These are phyloP conservation scores for Aporophyla lueneburgensis DNA, from an alignment of 2,888 invertebrate genomes.

Conservation along the genomic window DNA sequence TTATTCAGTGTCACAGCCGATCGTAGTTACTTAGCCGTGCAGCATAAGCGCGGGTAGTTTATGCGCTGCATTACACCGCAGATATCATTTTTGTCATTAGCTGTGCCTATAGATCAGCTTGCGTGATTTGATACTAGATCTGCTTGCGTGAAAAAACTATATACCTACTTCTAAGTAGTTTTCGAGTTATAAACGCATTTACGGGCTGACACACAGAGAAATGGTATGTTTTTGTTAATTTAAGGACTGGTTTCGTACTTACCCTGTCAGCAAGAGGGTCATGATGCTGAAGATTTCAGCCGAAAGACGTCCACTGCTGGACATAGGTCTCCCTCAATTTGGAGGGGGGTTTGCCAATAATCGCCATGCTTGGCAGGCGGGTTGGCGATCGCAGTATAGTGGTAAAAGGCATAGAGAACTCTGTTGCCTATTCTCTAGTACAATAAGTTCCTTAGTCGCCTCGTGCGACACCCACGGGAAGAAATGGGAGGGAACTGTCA, in stretches of 20 bases:
- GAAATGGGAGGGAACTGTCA: no score
- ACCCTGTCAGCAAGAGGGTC: background rate
- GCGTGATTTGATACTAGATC: no score
- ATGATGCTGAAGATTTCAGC: background rate
- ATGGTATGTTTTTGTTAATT: background rate
- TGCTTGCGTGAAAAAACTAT: no score
- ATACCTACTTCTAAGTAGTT: background rate
- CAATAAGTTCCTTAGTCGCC: no score
- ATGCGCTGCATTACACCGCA: slow-evolving; percentile 3
- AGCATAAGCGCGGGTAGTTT: slow-evolving; percentile 4
- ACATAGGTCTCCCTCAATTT: no score
- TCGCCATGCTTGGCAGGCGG: no score
- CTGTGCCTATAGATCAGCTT: background rate
- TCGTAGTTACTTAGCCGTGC: slow-evolving; percentile 14
- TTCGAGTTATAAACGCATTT: background rate
- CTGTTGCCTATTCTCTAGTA: no score
- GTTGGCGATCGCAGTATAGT: no score
- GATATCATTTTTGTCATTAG: background rate
- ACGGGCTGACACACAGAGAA: background rate
- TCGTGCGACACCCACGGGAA: no score
- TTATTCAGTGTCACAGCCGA: background rate
- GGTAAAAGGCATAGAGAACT: no score
- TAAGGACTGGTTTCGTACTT: background rate
- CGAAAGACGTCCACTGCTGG: no score
- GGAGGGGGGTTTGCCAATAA: no score